Conservation (phyloP, 2,888 invertebrate genomes). For the Anagyrus pseudococci region DNA sequence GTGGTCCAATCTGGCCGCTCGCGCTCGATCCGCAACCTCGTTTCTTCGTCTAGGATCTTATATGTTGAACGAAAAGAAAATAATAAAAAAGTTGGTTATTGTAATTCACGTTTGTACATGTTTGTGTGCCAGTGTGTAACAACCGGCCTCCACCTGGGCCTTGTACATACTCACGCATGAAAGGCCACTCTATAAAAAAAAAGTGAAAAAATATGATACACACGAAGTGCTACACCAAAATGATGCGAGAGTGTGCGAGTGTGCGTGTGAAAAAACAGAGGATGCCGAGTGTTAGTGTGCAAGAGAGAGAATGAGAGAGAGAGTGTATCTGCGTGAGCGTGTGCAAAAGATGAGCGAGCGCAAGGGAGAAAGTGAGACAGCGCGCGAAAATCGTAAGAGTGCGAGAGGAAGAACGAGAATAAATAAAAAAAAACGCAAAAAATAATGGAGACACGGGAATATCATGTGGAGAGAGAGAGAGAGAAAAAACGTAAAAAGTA, state of each 20-base stretch:
- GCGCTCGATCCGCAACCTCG: neutral
- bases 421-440: constrained; percentile 39
- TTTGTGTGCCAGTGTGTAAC: constrained; percentile 55
- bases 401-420: constrained; percentile 33
- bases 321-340: constrained; percentile 1
- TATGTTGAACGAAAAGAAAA: constrained; percentile 5
- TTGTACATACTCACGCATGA: constrained; percentile 52
- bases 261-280: constrained; percentile 29
- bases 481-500: constrained; percentile 27
- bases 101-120: constrained; percentile 51
- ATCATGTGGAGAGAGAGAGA: constrained; percentile 43
- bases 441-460: constrained; percentile 54
- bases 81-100: constrained; percentile 43
- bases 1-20: neutral
- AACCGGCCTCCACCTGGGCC: constrained; percentile 49
- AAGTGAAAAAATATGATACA: constrained; percentile 43
- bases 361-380: constrained; percentile 38
- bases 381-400: constrained; percentile 22
- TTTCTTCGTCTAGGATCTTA: neutral
- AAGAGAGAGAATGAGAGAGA: constrained; percentile 35
- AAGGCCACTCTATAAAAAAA: constrained; percentile 46
- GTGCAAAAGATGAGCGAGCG: constrained; percentile 4
- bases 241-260: constrained; percentile 30
- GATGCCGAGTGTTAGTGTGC: constrained; percentile 39
- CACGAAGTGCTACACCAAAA: constrained; percentile 51